Conservation (phyloP, 1,140 invertebrate genomes). For the Wasmannia auropunctata region DNA sequence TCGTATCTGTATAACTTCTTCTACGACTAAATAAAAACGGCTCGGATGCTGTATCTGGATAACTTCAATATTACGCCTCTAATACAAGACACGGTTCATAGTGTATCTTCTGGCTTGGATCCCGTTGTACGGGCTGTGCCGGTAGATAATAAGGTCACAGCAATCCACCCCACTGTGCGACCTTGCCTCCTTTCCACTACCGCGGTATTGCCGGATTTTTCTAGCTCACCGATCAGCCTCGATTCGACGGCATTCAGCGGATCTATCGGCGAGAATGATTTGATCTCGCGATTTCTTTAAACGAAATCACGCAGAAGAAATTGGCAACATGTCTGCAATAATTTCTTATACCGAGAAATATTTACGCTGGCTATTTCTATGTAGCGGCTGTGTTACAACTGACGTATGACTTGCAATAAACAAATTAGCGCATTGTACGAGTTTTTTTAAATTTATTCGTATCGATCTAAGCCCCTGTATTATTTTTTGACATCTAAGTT, state of each 20-base stretch:
- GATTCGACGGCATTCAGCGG: neutral
- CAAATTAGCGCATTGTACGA: neutral
- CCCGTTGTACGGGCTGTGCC: slow-evolving; percentile 9
- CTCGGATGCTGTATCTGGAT: neutral
- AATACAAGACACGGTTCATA: neutral
- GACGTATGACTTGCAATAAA: neutral
- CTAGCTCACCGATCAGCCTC: slow-evolving; percentile 27
- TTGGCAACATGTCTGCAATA: neutral
- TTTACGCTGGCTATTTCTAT: neutral
- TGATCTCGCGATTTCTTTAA: slow-evolving; percentile 12
- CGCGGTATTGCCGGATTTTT: slow-evolving; percentile 43
- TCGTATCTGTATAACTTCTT: neutral
- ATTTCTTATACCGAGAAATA: neutral
- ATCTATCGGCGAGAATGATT: neutral
- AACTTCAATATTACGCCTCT: neutral
- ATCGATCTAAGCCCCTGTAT: neutral
- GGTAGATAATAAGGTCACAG: slow-evolving; percentile 71
- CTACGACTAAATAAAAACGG: neutral
- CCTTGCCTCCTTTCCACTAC: slow-evolving; percentile 60
- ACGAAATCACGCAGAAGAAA: neutral
- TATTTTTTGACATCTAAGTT: neutral
- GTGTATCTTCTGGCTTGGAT: slow-evolving; percentile 32
- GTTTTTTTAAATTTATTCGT: neutral
- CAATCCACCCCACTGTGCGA: slow-evolving; percentile 61
- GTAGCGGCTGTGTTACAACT: neutral